phyloP scores from a whole-genome alignment of 2,888 invertebrate genomes.

The Aphidius colemani region DNA sequence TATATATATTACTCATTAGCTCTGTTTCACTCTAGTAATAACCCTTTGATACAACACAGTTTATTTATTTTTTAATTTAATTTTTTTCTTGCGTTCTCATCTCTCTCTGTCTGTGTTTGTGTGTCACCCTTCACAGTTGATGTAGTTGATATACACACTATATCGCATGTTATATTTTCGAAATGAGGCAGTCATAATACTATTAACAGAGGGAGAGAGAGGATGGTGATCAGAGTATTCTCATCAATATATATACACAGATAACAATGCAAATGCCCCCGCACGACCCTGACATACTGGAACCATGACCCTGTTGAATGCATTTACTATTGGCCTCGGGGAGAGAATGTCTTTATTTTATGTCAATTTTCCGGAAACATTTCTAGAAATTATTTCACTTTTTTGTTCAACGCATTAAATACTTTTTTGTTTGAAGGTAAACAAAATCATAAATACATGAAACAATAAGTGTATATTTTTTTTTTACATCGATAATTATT shows the following conservation, averaged over 20 bases:
- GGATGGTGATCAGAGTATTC: conserved; percentile 23
- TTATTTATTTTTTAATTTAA: too few relatives aligned
- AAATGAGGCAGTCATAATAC: conserved; percentile 56
- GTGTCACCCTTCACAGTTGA: conserved; percentile 9
- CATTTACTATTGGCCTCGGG: background rate
- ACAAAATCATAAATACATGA: too few relatives aligned
- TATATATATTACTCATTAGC: conserved; percentile 6
- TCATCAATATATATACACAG: conserved; percentile 1
- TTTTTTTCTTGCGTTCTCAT: background rate
- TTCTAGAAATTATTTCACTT: too few relatives aligned
- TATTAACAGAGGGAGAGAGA: conserved; percentile 53
- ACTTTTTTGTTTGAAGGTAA: too few relatives aligned
- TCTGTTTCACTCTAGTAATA: too few relatives aligned
- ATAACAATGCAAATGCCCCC: conserved; percentile 15
- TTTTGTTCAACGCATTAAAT: too few relatives aligned
- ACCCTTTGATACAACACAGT: too few relatives aligned
- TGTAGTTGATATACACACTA: conserved; percentile 26
- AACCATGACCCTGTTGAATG: conserved; percentile 49
- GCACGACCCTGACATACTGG: conserved; percentile 50
- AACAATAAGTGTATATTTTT: too few relatives aligned
- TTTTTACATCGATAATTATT: too few relatives aligned
- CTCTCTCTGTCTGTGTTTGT: background rate
- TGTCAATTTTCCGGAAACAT: too few relatives aligned
- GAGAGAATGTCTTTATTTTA: too few relatives aligned
- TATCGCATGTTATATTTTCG: conserved; percentile 52